phyloP scores from a whole-genome alignment of 2,797 vertebrate species.

The Ceryle rudis region DNA sequence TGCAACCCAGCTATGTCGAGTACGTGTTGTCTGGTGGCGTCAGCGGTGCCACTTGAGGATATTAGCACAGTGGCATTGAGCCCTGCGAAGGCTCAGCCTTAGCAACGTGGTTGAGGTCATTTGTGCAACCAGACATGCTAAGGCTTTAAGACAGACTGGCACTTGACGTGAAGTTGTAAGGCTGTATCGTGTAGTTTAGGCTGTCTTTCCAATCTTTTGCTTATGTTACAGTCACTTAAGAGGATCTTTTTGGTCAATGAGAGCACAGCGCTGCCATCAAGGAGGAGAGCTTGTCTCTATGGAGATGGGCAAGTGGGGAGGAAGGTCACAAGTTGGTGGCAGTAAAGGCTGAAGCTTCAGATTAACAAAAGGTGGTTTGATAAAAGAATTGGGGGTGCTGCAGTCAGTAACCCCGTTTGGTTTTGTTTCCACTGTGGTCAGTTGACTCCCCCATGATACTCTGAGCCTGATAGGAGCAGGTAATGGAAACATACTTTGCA shows the following conservation, averaged over 20 bases:
- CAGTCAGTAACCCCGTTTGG: conserved; percentile 38
- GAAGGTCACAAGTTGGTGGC: conserved; percentile 30
- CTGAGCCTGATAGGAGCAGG: conserved; percentile 26
- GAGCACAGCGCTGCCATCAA: background rate
- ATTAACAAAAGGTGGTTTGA: conserved; percentile 39
- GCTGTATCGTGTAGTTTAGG: background rate
- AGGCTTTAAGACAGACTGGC: background rate
- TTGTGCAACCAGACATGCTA: background rate
- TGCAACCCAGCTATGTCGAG: fast-evolving
- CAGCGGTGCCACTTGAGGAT: background rate
- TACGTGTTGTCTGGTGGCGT: fast-evolving
- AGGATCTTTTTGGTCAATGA: background rate
- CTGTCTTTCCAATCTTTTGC: background rate
- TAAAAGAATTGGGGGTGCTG: conserved; percentile 33
- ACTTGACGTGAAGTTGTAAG: background rate
- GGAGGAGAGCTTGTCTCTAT: background rate
- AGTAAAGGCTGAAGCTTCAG: conserved; percentile 38
- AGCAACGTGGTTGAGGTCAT: background rate
- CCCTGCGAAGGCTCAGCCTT: background rate
- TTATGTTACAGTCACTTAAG: background rate
- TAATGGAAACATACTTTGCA: background rate
- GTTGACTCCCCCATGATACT: background rate
- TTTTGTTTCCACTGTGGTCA: background rate
- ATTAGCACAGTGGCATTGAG: background rate
- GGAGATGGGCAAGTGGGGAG: background rate